These are phyloP conservation scores for Carcharodon carcharias DNA, from an alignment of 2,797 vertebrate species.

Conservation along the genomic window DNA sequence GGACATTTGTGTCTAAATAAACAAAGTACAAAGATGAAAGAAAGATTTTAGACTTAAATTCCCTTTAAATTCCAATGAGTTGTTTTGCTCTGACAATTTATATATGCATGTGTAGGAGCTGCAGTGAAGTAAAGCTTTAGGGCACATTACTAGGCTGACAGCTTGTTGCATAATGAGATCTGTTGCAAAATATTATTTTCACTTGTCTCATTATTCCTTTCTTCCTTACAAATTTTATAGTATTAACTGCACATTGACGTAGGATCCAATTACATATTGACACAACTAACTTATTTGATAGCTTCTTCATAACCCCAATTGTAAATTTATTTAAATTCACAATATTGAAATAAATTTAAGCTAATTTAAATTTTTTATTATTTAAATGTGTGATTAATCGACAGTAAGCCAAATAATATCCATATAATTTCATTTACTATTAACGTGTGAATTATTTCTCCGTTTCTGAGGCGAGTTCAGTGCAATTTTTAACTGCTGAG, in stretches of 20 bases:
- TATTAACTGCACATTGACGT: not conserved
- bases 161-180: not conserved
- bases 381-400: not conserved
- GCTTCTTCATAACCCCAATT: too few species aligned
- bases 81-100: not conserved
- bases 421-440: not conserved
- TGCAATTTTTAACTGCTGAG: not conserved
- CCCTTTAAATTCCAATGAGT: not conserved
- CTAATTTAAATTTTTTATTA: not conserved
- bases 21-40: not conserved
- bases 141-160: not conserved
- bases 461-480: not conserved
- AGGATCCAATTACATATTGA: not conserved
- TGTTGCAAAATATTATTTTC: conserved; percentile 5
- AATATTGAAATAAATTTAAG: not conserved
- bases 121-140: not conserved
- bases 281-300: not conserved
- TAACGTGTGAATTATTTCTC: not conserved
- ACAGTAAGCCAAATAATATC: not conserved
- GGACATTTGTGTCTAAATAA: not conserved
- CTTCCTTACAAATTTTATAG: not conserved
- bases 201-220: not conserved
- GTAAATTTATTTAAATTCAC: not conserved
- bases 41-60: not conserved
- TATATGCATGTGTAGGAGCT: not conserved